Conservation (phyloP, 2,888 invertebrate species). For the Eupithecia inturbata region DNA sequence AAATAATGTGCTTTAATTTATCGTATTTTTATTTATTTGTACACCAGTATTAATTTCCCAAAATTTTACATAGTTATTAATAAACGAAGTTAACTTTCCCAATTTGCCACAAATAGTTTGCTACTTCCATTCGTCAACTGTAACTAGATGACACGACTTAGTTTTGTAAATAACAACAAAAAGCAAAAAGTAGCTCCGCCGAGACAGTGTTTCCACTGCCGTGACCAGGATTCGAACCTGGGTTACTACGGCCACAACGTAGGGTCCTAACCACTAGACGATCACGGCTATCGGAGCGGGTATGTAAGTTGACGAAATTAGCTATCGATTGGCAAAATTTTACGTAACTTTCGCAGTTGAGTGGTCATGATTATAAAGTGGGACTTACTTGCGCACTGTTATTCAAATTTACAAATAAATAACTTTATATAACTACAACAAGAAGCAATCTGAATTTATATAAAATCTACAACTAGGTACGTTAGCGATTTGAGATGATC, state of each 20-base stretch:
- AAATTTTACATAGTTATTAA: neutral
- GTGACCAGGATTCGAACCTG: conserved; percentile 88
- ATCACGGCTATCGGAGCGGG: conserved; percentile 76
- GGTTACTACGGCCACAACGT: conserved; percentile 91
- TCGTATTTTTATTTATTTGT: neutral
- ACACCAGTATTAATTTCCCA: conserved; percentile 14
- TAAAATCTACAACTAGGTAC: too few relatives aligned
- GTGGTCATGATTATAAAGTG: neutral
- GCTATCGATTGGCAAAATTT: conserved; percentile 2
- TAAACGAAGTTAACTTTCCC: neutral
- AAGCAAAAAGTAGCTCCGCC: conserved; percentile 47
- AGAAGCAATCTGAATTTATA: neutral
- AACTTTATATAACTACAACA: neutral
- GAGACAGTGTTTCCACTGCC: conserved; percentile 72
- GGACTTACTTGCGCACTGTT: neutral
- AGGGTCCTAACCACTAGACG: conserved; percentile 90
- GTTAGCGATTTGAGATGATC: too few relatives aligned
- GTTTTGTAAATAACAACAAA: neutral
- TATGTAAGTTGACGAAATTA: conserved; percentile 20
- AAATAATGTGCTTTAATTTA: neutral
- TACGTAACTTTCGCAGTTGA: conserved; percentile 2
- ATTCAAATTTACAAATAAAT: neutral
- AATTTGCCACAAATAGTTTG: neutral
- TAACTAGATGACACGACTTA: neutral
- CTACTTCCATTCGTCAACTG: neutral